Evolutionary conservation across 1,140 invertebrate species (phyloP), one percentile per base, ranked within the genome.

Genomic region (Drosophila ficusphila): DNA sequence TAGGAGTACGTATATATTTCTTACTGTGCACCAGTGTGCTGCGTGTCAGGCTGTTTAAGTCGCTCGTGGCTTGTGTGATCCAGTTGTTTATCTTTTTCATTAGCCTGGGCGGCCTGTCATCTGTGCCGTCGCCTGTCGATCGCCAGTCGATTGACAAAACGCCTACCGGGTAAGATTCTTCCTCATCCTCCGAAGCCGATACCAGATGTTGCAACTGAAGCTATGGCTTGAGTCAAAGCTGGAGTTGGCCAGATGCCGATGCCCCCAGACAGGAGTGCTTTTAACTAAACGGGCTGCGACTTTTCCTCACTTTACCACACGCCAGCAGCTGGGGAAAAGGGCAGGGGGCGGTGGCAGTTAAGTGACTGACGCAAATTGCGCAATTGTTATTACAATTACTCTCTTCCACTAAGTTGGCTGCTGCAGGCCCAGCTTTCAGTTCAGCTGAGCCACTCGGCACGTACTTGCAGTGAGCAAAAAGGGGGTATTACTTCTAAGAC

Each of bases 371-470:
- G 76, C 81, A 85, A 85, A 85, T 86, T 85, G 79, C 79, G 82
- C 81, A 85, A 85, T 85, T 85, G 81, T 85, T 85, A 86, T 81
- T 86, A 85, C 79, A 85, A 85, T 85, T 86, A 85, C 79, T 81
- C 79, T 81, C 57, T 69, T 67, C 72, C 75, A 85, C 81, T 64
- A 64, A 86, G 60, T 56, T 54, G 64, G 46, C 47, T 44, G 52
- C 49, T 52, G 60, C 44, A 67, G 34, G 60, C 60, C 44, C 16
- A 47, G 27, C 58, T 39, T 14, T 51, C 16, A 44, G 36, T 56
- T 36, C 33, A 39, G 29, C 29, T 31, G 21, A 29, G 29, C 53
- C 71, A 23, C 54, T 72, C 42, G 38, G 74, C 72, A 76, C 73
- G 72, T 69, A 78, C 51, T 42, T 49, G 36, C 54, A 76, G 54